Evolutionary conservation across 35 echinoderm and acorn worm species (phyloP), one percentile per base, ranked within the genome.

Genomic region (Ptychodera flava): DNA sequence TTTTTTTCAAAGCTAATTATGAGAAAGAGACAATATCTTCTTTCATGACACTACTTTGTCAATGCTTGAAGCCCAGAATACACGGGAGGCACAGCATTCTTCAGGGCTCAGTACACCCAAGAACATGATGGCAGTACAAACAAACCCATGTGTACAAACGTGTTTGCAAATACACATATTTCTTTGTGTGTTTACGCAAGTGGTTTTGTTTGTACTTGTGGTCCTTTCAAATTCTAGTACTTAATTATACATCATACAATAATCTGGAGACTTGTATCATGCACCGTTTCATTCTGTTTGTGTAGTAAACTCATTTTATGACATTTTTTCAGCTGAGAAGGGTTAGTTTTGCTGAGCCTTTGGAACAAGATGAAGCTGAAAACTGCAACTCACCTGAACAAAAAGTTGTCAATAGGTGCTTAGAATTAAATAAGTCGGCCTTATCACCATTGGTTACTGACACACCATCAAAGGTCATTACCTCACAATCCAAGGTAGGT

Each of bases 401-500:
- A 1, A 83, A 83, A 28, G 28, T 0, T 35, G 82, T 83, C 12
- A 83, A 83, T 35, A 83, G 82, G 29, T 83, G 82, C 37, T 28
- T 83, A 16, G 82, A 83, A 37, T 36, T 83, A 36, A 83, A 83
- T 1, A 10, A 36, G 16, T 34, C 16, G 29, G n/a, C 81, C 1
- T 80, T 91, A 30, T 99, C 96, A 30, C 96, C 96, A 0, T 88
- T 99, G 28, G 96, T 99, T 31, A 99, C 96, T 36, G 90, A 89
- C 29, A 93, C 96, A 32, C 77, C 95, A 37, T 99, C 96, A 1
- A 94, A 86, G 88, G 96, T 99, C 1, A 83, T 98, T 29, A 88
- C 76, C 28, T 31, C 89, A 10, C 81, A 94, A 22, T 92, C 90
- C 1, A 99, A 94, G 85, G 95, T 97, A 84, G 78, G 93, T 87